These are phyloP conservation scores for Guaruba guarouba DNA, from an alignment of 2,113 vertebrate species.

Conservation along the genomic window DNA sequence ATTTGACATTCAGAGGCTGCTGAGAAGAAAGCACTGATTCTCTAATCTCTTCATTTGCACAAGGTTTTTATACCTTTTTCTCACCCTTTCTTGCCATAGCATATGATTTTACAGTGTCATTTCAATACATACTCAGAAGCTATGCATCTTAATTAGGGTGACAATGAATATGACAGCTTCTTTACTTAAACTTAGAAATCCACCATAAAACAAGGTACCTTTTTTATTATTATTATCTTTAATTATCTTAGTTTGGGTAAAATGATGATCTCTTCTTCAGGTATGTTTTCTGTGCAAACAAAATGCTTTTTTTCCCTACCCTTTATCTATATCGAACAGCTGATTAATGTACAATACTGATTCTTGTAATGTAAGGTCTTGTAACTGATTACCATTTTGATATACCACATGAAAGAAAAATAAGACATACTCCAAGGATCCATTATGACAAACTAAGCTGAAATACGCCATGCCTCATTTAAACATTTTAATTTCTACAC, in stretches of 20 bases:
- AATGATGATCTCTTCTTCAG: neutral
- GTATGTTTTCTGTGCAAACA: neutral
- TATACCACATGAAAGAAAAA: neutral
- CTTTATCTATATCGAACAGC: neutral
- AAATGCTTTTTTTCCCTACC: neutral
- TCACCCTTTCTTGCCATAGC: slow-evolving; percentile 18
- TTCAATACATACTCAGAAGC: slow-evolving; percentile 37
- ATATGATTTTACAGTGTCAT: slow-evolving; percentile 39
- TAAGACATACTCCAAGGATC: neutral
- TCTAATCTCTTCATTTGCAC: slow-evolving; percentile 36
- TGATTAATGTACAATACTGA: neutral
- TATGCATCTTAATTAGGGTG: slow-evolving; percentile 27
- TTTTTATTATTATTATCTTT: neutral
- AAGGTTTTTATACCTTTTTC: neutral
- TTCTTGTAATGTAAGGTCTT: neutral
- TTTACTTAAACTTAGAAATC: slow-evolving; percentile 51
- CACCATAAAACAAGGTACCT: slow-evolving; percentile 3
- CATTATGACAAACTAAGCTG: neutral
- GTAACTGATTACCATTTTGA: neutral
- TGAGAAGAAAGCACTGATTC: slow-evolving; percentile 31
- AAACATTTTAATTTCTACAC: neutral
- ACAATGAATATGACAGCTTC: slow-evolving; percentile 28
- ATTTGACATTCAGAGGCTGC: neutral
- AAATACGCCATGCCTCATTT: neutral
- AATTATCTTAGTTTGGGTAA: neutral